Evolutionary conservation across 2,113 vertebrate genomes (phyloP), one percentile per base, ranked within the genome.

Genomic region (Australoheros scitulus): DNA sequence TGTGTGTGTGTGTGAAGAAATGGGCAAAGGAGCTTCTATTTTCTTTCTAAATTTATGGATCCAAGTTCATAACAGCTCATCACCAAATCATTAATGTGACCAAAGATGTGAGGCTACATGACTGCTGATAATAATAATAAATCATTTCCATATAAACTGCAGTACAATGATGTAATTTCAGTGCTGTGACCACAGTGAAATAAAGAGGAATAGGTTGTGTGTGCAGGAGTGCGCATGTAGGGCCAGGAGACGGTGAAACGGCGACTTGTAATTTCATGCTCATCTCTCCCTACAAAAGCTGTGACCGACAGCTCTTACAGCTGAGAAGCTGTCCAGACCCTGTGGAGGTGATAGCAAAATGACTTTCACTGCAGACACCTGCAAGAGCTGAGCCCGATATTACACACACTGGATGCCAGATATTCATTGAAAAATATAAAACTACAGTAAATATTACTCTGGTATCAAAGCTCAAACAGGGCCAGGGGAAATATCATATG

Each of bases 201-300:
- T 20, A 61, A 41, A 74, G 24, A 8, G 56, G 7, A 13, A 32
- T 18, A 20, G 6, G 18, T 80, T 75, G 58, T n/a, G 60, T 59
- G 59, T 76, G 61, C 61, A 81, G 10, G 55, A 5, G 38, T 1
- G 2, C 29, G 34, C 2, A 0, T 56, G 61, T 43, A 5, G 29
- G 41, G 41, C 75, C 10, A n/a, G 70, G 1, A 72, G 18, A 47
- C 11, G 26, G 57, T 61, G 74, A 61, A 61, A 77, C 1, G 57
- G 61, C 36, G 32, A 38, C 11, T 63, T 63, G 43, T 77, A 86
- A 86, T 86, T 86, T 86, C 64, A 82, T 41, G 64, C 75, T 82
- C 75, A 82, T 52, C 64, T 50, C 26, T 2, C 13, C 26, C 64
- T 77, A 64, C 84, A 74, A 22, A 86, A 59, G 38, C 43, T 36